Conservation (phyloP, 1,140 invertebrate genomes). For the Drosophila auraria region DNA sequence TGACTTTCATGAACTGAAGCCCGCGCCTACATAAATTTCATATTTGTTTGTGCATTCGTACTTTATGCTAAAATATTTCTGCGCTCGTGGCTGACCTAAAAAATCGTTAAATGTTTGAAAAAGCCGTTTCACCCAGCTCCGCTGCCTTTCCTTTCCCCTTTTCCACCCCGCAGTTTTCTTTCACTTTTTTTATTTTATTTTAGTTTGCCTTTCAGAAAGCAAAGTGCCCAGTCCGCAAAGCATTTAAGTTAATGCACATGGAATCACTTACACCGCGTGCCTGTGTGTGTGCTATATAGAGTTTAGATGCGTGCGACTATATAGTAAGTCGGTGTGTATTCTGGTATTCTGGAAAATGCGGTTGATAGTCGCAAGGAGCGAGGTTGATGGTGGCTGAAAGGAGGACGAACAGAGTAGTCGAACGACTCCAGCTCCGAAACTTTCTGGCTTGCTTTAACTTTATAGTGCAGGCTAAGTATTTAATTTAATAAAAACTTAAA, state of each 20-base stretch:
- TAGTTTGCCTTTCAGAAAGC: conserved; percentile 68
- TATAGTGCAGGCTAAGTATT: conserved; percentile 8
- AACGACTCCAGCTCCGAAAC: conserved; percentile 18
- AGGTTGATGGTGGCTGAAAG: background rate
- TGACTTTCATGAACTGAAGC: conserved; percentile 60
- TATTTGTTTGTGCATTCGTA: conserved; percentile 58
- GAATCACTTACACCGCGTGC: conserved; percentile 39
- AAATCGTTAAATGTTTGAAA: conserved; percentile 59
- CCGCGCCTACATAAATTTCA: conserved; percentile 26
- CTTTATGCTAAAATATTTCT: conserved; percentile 82
- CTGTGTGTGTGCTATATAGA: conserved; percentile 24
- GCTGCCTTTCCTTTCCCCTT: conserved; percentile 4
- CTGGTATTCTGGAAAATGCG: conserved; percentile 15
- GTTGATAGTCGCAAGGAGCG: conserved; percentile 9
- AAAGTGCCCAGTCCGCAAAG: conserved; percentile 81
- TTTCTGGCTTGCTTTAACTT: conserved; percentile 51
- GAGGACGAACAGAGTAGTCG: background rate
- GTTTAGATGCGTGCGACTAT: conserved; percentile 45
- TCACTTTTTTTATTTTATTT: conserved; percentile 31
- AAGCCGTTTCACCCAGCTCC: conserved; percentile 32
- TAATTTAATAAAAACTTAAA: background rate
- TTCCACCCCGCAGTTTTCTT: conserved; percentile 21
- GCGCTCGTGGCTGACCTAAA: conserved; percentile 72
- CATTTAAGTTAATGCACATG: conserved; percentile 82
- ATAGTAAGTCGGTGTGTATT: conserved; percentile 10